Conservation (phyloP, 2,888 invertebrate genomes). For the Thelaira solivaga region DNA sequence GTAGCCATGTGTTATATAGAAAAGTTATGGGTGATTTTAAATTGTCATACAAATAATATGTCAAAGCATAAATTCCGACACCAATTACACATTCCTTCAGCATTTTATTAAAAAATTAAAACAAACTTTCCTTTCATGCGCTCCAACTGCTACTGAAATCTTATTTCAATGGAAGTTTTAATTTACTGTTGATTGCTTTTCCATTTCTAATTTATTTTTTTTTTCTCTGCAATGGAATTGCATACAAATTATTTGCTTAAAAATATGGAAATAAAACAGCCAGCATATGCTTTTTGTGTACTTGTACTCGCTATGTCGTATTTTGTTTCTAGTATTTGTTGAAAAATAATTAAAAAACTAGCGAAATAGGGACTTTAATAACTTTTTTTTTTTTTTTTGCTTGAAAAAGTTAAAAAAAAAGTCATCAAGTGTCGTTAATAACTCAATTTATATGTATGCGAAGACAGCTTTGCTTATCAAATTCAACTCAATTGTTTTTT, state of each 20-base stretch:
- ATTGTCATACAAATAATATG: conserved; percentile 79
- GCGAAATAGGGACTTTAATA: too few relatives aligned
- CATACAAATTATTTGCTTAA: conserved; percentile 32
- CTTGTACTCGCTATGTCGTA: not conserved
- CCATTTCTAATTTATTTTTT: not conserved
- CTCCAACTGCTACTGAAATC: not conserved
- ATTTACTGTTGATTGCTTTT: not conserved
- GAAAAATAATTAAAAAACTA: too few relatives aligned
- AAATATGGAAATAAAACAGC: not conserved
- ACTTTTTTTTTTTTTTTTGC: too few relatives aligned
- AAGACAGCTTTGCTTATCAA: too few relatives aligned
- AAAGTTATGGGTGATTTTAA: conserved; percentile 80
- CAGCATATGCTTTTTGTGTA: not conserved
- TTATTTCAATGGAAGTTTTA: not conserved
- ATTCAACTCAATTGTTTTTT: too few relatives aligned
- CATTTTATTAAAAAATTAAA: conserved; percentile 4
- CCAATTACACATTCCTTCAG: conserved; percentile 73
- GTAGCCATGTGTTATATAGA: conserved; percentile 74
- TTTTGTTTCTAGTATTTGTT: too few relatives aligned
- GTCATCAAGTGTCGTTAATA: too few relatives aligned
- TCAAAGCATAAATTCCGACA: conserved; percentile 79
- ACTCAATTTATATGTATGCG: too few relatives aligned
- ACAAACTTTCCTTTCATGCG: not conserved
- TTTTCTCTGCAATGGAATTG: not conserved
- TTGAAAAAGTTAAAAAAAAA: too few relatives aligned